Evolutionary conservation across 2,888 invertebrate species (phyloP).

Genomic region (Augochlorella aurata): DNA sequence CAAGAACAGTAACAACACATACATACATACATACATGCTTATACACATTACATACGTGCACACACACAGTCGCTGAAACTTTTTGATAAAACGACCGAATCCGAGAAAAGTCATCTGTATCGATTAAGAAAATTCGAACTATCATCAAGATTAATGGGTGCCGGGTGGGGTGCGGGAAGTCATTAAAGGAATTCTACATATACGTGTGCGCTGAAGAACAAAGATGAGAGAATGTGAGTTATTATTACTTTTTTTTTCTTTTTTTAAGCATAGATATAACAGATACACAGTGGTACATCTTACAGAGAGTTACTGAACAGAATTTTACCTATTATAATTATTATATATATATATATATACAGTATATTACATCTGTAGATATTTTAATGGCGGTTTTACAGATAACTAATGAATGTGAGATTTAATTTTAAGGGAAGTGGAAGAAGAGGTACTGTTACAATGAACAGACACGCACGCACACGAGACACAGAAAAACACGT

Average conservation of each 20-base stretch:
- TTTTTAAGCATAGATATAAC: conserved; percentile 13
- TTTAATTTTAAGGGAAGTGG: conserved; percentile 71
- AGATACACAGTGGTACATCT: conserved; percentile 47
- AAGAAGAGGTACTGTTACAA: conserved; percentile 61
- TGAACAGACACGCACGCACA: conserved; percentile 24
- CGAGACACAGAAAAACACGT: neutral
- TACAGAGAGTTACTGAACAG: conserved; percentile 71
- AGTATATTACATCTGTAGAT: conserved; percentile 74
- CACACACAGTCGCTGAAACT: conserved; percentile 1
- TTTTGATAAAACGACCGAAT: conserved; percentile 48
- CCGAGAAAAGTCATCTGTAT: conserved; percentile 2
- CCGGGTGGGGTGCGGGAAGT: neutral
- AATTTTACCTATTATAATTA: conserved; percentile 76
- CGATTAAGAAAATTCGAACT: conserved; percentile 16
- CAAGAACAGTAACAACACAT: neutral
- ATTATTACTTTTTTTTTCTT: conserved; percentile 8
- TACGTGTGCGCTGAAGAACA: neutral
- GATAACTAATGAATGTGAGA: conserved; percentile 77
- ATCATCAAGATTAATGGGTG: neutral
- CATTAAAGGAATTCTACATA: conserved; percentile 9
- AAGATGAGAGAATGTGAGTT: conserved; percentile 25
- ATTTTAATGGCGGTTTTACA: conserved; percentile 80
- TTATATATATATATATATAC: conserved; percentile 64
- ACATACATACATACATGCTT: neutral
- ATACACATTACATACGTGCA: neutral